Evolutionary conservation across 2,797 vertebrate genomes (phyloP).

Genomic region (Gallinago solitaria): DNA sequence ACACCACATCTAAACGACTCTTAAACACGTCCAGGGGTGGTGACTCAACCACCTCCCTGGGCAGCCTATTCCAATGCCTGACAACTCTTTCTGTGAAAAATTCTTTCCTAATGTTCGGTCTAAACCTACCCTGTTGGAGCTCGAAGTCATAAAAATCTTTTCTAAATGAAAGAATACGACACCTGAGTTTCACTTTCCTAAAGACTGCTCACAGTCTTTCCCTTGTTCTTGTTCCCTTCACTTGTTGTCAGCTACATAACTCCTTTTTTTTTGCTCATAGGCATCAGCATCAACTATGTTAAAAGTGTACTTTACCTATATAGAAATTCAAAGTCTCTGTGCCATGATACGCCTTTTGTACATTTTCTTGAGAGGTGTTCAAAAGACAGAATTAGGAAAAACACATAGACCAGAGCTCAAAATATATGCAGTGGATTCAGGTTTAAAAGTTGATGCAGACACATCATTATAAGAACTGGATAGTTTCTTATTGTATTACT

Average conservation of each 20-base stretch:
- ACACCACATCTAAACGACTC: no score
- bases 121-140: no score
- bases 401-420: not conserved
- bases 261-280: not conserved
- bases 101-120: no score
- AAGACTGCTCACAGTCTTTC: not conserved
- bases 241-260: not conserved
- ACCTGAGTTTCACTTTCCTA: not conserved
- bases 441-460: not conserved
- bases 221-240: not conserved
- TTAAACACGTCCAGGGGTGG: no score
- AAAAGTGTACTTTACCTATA: not conserved
- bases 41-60: no score
- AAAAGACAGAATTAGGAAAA: not conserved
- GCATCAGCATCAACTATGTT: not conserved
- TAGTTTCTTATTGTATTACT: not conserved
- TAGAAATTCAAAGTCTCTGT: constrained; percentile 9
- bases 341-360: not conserved
- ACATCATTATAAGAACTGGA: not conserved
- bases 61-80: no score
- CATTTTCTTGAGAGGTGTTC: not conserved
- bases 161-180: constrained; percentile 6
- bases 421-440: not conserved
- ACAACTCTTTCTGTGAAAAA: no score
- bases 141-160: not conserved